A percentile compares a stretch with the other conserved stretches of the same genome.
Evolutionary conservation across 2,888 invertebrate genomes (phyloP).

Genomic region (Mythimna vitellina): DNA sequence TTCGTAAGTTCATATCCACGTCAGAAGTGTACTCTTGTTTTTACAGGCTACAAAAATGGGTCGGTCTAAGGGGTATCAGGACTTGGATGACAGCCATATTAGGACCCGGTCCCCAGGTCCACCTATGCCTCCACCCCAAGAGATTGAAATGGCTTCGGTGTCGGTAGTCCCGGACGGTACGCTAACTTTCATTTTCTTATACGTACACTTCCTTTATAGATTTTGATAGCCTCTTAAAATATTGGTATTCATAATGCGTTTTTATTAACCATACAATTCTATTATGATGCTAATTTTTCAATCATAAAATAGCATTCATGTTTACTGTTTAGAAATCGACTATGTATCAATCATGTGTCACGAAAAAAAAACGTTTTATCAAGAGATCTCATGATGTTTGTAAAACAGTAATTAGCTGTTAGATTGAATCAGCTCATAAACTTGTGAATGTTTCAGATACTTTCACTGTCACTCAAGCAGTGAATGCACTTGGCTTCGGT

Average conservation of each 20-base stretch:
- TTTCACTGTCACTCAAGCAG: slow-evolving; percentile 96
- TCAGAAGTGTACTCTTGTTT: slow-evolving; percentile 71
- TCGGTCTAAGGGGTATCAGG: slow-evolving; percentile 91
- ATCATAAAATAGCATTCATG: slow-evolving; percentile 10
- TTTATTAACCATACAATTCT: not conserved
- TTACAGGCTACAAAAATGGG: slow-evolving; percentile 79
- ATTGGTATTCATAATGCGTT: slow-evolving; percentile 13
- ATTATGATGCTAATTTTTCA: not conserved
- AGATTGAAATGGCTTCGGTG: slow-evolving; percentile 95
- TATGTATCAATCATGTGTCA: slow-evolving; percentile 42
- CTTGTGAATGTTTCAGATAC: slow-evolving; percentile 91
- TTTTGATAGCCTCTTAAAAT: slow-evolving; percentile 16
- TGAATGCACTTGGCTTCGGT: slow-evolving; percentile 96
- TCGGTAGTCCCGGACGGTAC: slow-evolving; percentile 95
- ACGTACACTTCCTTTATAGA: not conserved
- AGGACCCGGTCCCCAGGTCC: slow-evolving; percentile 77
- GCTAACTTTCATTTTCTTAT: slow-evolving; percentile 48
- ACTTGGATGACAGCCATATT: slow-evolving; percentile 89
- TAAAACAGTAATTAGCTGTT: slow-evolving; percentile 26
- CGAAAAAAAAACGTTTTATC: slow-evolving; percentile 34
- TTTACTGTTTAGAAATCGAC: slow-evolving; percentile 52
- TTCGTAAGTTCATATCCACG: slow-evolving; percentile 73
- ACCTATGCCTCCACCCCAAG: slow-evolving; percentile 91
- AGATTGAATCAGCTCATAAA: slow-evolving; percentile 23
- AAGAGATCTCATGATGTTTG: slow-evolving; percentile 37